These are phyloP conservation scores for Neuroscelio doddi DNA, from an alignment of 2,888 invertebrate species.

Conservation along the genomic window DNA sequence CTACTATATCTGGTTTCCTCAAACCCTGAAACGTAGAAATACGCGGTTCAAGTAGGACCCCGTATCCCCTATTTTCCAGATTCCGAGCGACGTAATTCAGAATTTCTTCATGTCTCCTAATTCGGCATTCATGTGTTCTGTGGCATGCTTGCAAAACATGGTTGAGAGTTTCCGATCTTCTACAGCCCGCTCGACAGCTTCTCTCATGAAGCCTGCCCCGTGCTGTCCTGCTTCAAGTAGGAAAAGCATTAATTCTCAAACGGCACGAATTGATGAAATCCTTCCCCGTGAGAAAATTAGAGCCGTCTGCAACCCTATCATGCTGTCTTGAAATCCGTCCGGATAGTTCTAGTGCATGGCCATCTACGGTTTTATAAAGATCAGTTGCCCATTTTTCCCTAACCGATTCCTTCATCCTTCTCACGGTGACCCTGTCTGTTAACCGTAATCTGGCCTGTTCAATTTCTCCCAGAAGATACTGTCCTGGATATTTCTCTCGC, in stretches of 20 bases:
- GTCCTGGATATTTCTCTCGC: too few relatives aligned
- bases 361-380: too few relatives aligned
- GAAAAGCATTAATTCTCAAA: slow-evolving; percentile 25
- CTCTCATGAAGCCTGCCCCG: too few relatives aligned
- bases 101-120: slow-evolving; percentile 59
- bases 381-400: too few relatives aligned
- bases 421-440: too few relatives aligned
- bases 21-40: slow-evolving; percentile 52
- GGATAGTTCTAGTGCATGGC: too few relatives aligned
- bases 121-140: slow-evolving; percentile 55
- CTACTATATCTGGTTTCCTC: slow-evolving; percentile 61
- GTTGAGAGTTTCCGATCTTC: slow-evolving; percentile 19
- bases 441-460: too few relatives aligned
- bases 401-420: too few relatives aligned
- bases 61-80: slow-evolving; percentile 44
- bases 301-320: too few relatives aligned
- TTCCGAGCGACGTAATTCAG: slow-evolving; percentile 21
- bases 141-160: slow-evolving; percentile 33
- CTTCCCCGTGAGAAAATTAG: slow-evolving; percentile 55
- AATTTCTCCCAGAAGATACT: too few relatives aligned
- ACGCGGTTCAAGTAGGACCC: slow-evolving; percentile 50
- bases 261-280: slow-evolving; percentile 61
- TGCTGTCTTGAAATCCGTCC: too few relatives aligned
- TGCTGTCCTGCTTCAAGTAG: slow-evolving; percentile 2
- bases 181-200: slow-evolving; percentile 37